Evolutionary conservation across 1,140 invertebrate species (phyloP), one percentile per base, ranked within the genome.

Genomic region (Calycopis cecrops): DNA sequence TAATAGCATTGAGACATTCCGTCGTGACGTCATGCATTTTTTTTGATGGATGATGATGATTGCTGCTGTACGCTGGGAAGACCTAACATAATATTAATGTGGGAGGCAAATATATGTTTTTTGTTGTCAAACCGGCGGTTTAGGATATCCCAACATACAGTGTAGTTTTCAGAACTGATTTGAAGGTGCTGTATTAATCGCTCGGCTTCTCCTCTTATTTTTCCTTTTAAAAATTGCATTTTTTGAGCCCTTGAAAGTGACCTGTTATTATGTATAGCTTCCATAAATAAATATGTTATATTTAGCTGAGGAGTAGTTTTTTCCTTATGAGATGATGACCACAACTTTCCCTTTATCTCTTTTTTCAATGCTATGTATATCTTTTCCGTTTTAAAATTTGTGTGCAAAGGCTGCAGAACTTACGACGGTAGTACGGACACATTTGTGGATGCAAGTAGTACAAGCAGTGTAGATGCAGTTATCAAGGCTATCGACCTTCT

Each of bases 1-100:
- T 59, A n/a, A 65, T 59, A 10, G 55, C 63, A 16, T 65, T 59
- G 9, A 67, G 35, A 37, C 57, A 58, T 42, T 66, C 64, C 2
- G 49, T 48, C 4, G 60, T 63, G 10, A 48, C 55, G 54, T 67
- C 61, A 57, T 63, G 61, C 35, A 67, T 14, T 9, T 33, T 40
- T 28, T 66, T 66, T n/a, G 35, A 62, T 50, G 0, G 16, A 11
- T 9, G 14, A 9, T 8, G 40, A 18, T 3, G 52, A 49, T 52
- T 57, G 59, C 18, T 65, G 55, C 21, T 65, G 66, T 28, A 68
- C 53, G 6, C 8, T 35, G 0, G 62, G 56, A 9, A 62, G 11
- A 21, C 51, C 49, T 14, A 62, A n/a, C 0, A 68, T 7, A 9
- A 38, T 59, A 18, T 68, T 53, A 12, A 67, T 49, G 28, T 63